Evolutionary conservation across 2,797 vertebrate species (phyloP), one percentile per base, ranked within the genome.

Genomic region (Antrozous pallidus): DNA sequence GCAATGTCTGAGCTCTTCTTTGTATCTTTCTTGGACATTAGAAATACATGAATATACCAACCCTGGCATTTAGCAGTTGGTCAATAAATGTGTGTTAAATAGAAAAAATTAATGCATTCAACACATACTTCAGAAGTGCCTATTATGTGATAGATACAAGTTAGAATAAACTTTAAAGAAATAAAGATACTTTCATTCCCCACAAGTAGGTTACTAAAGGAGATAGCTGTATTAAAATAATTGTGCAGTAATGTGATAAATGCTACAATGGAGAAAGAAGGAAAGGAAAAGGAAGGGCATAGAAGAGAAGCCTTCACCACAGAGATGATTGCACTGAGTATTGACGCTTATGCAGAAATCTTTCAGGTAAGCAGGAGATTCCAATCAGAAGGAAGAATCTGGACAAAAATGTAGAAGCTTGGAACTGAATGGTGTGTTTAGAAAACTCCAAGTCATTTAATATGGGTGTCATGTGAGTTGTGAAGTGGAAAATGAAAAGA

Each of bases 121-220:
- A 69, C 38, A 79, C 14, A 42, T 86, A 82, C 16, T 89, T 93
- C 73, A 58, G 26, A 24, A 79, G 40, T 83, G 51, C 9, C 51
- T 91, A 24, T 65, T 82, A 56, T 83, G 28, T 94, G 71, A 31
- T 49, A 89, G 12, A 8, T 71, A 86, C n/a, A 93, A 85, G 65
- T 86, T 47, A 75, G 36, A 87, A 58, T 82, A 80, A 90, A 87
- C 26, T 75, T 91, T 79, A 78, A 61, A 82, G 49, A 91, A 86
- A 83, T 87, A 45, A 61, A 79, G 82, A 77, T 90, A 56, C 36
- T 6, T 36, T 38, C 36, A 87, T 61, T 94, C 45, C 8, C 40
- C 31, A 75, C 65, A 71, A 45, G 22, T 56, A 86, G 36, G 36
- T 86, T 93, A 89, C 74, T 75, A 94, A 95, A 86, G 70, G 58